Base-by-base conservation (phyloP, 2,797 vertebrate genomes). In the Aselliscus stoliczkanus region DNA sequence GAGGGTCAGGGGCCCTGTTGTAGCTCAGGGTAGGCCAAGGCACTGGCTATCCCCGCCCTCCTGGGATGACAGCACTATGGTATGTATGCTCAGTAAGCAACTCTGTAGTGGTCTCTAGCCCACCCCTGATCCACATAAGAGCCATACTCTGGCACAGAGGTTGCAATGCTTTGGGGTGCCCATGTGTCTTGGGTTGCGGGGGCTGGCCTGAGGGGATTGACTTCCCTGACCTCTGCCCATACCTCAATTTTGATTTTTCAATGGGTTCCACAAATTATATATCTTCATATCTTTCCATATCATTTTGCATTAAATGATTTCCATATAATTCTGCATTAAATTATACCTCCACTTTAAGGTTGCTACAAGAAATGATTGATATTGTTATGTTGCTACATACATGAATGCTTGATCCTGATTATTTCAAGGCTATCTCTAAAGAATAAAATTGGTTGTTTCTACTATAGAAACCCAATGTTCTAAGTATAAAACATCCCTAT, bases 391-490 rank as follows among this genome's bases (percentile, higher is more conserved):
- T 77, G 3, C 64, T 84, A 50, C 13, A 29, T 69, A 29, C 5
- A 23, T 82, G 6, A 92, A 88, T 50, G 44, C 8, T 62, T 58
- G 2, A 34, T 81, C 13, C 31, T 92, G 10, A 79, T 86, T 87
- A 52, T 44, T 93, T 83, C 29, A 29, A 89, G 34, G 60, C 52
- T 64, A 21, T 76, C 70, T 81, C 65, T 93, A 75, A 42, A 85
- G 31, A 87, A 73, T 60, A 75, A 69, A 94, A 75, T 25, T 37
- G n/a, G 29, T 29, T 79, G 31, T 94, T 77, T 84, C 67, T 67
- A 77, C 56, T 76, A 67, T 25, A 77, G 80, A 96, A 86, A 93
- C n/a, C 37, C 65, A 77, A 95, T 47, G 29, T 69, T 76, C 76
- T 84, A 67, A 58, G 31, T 42, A 76, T 44, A 67, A 77, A 89